Evolutionary conservation across 2,113 vertebrate species (phyloP), one percentile per base, ranked within the genome.

Genomic region (Oreochromis niloticus): DNA sequence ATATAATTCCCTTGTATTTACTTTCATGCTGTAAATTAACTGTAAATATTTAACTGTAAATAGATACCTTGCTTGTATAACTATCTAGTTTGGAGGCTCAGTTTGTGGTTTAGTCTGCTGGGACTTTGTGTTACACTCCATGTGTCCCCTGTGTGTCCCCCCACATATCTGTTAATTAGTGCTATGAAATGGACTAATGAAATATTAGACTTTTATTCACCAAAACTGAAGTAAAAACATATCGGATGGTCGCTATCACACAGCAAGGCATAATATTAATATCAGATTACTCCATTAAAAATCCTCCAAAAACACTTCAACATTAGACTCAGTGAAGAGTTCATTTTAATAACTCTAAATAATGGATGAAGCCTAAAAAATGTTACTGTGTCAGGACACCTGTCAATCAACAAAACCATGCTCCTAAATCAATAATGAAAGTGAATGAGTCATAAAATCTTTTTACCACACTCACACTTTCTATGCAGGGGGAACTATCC

Each of bases 361-460:
- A 30, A 7, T 59, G 56, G 27, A 59, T 0, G 0, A 9, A 8
- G 27, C 56, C 24, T 30, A 59, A 30, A 30, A 30, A 30, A 59
- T 59, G 14, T 30, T 30, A 59, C 27, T 5, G 24, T 16, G 56
- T 59, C 56, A 59, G 27, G 27, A 59, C 27, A 59, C 55, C 12
- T 57, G 55, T 7, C 56, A 32, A 32, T 59, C 2, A 59, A 32
- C 1, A 5, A 16, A 32, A 59, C 27, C 27, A 59, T 59, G 30
- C 30, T 19, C 30, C 59, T 63, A 6, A 73, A 46, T 73, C 22
- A 73, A 73, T 73, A 73, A 73, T 73, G 5, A 9, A 73, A 46
- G 8, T 0, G 1, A 22, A 43, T 46, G 22, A 0, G 12, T 43
- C 39, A 6, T 9, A 46, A 19, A 46, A 46, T 24, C 2, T 7